Conservation (phyloP, 2,113 vertebrate species). For the Uria aalge region DNA sequence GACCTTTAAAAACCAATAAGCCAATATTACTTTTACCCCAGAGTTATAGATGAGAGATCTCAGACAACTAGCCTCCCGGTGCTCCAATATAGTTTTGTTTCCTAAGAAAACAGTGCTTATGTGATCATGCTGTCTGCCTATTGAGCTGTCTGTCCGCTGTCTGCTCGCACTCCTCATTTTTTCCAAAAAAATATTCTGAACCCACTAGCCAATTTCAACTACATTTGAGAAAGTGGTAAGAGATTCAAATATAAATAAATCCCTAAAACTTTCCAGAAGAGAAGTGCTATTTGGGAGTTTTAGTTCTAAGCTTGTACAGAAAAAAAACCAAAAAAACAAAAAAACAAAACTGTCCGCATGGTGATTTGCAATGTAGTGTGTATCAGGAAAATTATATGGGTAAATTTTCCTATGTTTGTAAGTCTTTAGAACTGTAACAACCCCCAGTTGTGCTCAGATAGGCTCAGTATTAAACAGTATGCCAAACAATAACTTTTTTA, state of each 20-base stretch:
- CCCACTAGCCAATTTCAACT: not conserved
- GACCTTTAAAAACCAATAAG: not conserved
- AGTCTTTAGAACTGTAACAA: not conserved
- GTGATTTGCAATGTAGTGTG: not conserved
- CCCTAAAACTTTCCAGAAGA: not conserved
- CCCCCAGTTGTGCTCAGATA: not conserved
- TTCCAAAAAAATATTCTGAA: not conserved
- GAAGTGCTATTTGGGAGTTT: not conserved
- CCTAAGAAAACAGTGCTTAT: slow-evolving; percentile 10
- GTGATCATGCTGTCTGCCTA: not conserved
- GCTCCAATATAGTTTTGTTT: not conserved
- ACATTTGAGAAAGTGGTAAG: not conserved
- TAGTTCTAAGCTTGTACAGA: not conserved
- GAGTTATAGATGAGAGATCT: not conserved
- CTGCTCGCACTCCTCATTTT: not conserved
- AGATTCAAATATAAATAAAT: not conserved
- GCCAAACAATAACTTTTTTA: not conserved
- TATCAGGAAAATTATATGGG: not conserved
- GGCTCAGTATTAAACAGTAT: not conserved
- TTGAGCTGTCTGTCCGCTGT: not conserved
- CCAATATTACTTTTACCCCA: not conserved
- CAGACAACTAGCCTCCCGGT: not conserved
- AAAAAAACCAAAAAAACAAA: not conserved
- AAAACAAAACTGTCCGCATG: not conserved
- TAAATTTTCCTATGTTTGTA: not conserved